Evolutionary conservation across 2,797 vertebrate species (phyloP), one percentile per base, ranked within the genome.

Genomic region (Argya squamiceps): DNA sequence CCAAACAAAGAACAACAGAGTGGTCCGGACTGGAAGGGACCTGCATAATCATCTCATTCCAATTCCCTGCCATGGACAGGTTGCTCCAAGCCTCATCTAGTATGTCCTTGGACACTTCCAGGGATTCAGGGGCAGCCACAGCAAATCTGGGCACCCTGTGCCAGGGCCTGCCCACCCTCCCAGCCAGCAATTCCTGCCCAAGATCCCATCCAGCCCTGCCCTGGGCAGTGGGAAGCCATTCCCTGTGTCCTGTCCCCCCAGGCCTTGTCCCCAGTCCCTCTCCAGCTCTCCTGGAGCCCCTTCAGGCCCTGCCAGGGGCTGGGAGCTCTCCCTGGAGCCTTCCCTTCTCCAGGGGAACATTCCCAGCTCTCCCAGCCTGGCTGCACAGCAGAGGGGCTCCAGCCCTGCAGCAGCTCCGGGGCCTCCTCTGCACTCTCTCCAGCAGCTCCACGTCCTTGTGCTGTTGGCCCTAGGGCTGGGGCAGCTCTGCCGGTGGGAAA

Each of bases 141-240:
- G 60, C 18, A 3, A 0, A 2, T n/a, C 58, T 44, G 56, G 53
- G 19, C 2, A 23, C 1, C 27, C 22, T 22, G 7, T 7, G 18
- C 60, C 39, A 36, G n/a, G 8, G 1, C 44, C 39, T 37, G 0
- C 0, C 8, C n/a, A 10, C 27, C 47, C 23, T 59, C 5, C 0
- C 23, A 34, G 13, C 0, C 0, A 49, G 1, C 0, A 39, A n/a
- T 34, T 64, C 26, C 41, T 44, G 5, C 34, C 50, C 59, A 24
- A 21, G 0, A 3, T 34, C 5, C 0, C 22, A n/a, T 12, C 0
- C 0, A 80, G 1, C 0, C 41, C 41, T 41, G 2, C 29, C 34
- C 41, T 23, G 18, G 0, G 0, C 34, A 55, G 0, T 65, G 30
- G n/a, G 1, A 75, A 75, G 37, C 55, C 83, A 60, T 68, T 60